Conservation (phyloP, 2,888 invertebrate genomes). For the Notodonta dromedarius region DNA sequence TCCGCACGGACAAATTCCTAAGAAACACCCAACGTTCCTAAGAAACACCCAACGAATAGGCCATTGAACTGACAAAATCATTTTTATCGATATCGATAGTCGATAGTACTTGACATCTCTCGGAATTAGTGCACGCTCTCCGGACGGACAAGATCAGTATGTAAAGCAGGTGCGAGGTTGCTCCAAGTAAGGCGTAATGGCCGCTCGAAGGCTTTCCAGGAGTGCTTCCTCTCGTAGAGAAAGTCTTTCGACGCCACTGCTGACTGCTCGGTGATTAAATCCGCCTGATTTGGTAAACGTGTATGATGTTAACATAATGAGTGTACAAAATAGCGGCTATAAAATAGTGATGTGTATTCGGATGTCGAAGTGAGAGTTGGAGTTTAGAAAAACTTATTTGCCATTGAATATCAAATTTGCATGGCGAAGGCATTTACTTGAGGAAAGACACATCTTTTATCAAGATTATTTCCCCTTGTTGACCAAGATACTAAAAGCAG, state of each 20-base stretch:
- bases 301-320: conserved; percentile 4
- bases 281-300: conserved; percentile 8
- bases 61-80: too few relatives aligned
- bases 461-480: too few relatives aligned
- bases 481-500: too few relatives aligned
- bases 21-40: too few relatives aligned
- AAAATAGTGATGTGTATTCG: background rate
- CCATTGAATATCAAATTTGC: too few relatives aligned
- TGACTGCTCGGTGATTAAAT: conserved; percentile 43
- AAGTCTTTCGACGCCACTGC: conserved; percentile 52
- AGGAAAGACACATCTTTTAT: too few relatives aligned
- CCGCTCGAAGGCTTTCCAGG: conserved; percentile 55
- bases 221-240: conserved; percentile 64
- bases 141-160: conserved; percentile 73
- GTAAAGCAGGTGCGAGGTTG: conserved; percentile 73
- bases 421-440: too few relatives aligned
- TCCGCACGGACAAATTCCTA: too few relatives aligned
- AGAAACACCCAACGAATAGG: too few relatives aligned
- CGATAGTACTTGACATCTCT: conserved; percentile 63
- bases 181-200: conserved; percentile 68
- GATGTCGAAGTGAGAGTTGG: too few relatives aligned
- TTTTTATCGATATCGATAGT: conserved; percentile 23
- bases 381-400: too few relatives aligned
- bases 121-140: conserved; percentile 71
- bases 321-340: background rate